Evolutionary conservation across 2,113 vertebrate species (phyloP).

Genomic region (Poicephalus meyeri): DNA sequence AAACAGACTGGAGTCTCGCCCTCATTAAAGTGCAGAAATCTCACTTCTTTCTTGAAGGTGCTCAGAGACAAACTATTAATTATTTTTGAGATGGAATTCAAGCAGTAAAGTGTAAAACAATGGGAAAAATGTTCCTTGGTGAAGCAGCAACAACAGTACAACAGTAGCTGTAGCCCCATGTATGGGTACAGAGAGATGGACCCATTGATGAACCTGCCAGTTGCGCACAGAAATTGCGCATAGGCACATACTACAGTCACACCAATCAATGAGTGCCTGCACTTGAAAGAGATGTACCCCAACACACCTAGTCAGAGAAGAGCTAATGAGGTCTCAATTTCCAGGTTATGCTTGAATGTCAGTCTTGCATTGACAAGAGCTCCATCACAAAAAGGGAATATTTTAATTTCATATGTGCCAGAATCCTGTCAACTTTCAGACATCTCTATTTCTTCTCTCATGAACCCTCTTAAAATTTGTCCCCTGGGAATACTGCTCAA

Average conservation of each 20-base stretch:
- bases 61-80: neutral
- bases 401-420: conserved; percentile 38
- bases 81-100: neutral
- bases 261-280: fast-evolving
- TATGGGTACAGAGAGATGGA: neutral
- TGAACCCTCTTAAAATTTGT: conserved; percentile 11
- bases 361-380: conserved; percentile 19
- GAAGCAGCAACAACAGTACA: neutral
- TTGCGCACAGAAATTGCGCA: neutral
- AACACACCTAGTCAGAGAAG: neutral
- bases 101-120: neutral
- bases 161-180: neutral
- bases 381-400: neutral
- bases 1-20: neutral
- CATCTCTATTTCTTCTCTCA: conserved; percentile 42
- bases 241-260: neutral
- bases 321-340: conserved; percentile 39
- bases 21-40: neutral
- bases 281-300: neutral
- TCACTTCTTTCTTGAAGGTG: neutral
- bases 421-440: conserved; percentile 48
- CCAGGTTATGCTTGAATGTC: conserved; percentile 24
- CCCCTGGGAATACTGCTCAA: neutral
- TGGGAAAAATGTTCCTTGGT: neutral
- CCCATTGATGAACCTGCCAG: neutral